phyloP scores from a whole-genome alignment of 2,888 invertebrate species.

The Drosophila recens region DNA sequence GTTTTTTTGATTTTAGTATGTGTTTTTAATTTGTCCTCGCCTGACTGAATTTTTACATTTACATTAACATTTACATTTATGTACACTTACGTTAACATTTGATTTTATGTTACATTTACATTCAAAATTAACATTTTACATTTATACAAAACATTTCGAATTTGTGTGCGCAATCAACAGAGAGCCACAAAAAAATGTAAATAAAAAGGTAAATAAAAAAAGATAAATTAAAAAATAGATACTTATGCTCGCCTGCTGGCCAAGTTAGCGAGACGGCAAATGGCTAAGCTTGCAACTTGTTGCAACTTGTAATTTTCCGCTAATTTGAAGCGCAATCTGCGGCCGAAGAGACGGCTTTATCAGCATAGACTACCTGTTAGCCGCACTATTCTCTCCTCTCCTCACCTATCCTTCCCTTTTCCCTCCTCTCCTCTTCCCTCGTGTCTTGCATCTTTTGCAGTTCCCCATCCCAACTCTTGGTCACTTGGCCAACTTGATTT shows the following conservation, averaged over 20 bases:
- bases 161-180: constrained; percentile 52
- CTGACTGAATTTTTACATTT: constrained; percentile 37
- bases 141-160: constrained; percentile 54
- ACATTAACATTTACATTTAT: constrained; percentile 33
- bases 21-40: constrained; percentile 42
- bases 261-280: constrained; percentile 51
- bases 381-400: not conserved
- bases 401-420: not conserved
- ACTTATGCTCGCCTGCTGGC: constrained; percentile 36
- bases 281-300: constrained; percentile 52
- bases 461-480: constrained; percentile 22
- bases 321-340: constrained; percentile 67
- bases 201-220: constrained; percentile 1
- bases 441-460: constrained; percentile 12
- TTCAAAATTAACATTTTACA: constrained; percentile 33
- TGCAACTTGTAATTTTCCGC: constrained; percentile 73
- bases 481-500: constrained; percentile 43
- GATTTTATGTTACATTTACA: constrained; percentile 30
- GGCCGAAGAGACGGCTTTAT: constrained; percentile 30
- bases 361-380: constrained; percentile 22
- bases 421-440: not conserved
- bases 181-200: constrained; percentile 22
- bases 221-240: constrained; percentile 32
- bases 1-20: not conserved
- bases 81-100: constrained; percentile 32